Evolutionary conservation across 2,888 invertebrate genomes (phyloP).

Genomic region (Sceliomorpha sp.): DNA sequence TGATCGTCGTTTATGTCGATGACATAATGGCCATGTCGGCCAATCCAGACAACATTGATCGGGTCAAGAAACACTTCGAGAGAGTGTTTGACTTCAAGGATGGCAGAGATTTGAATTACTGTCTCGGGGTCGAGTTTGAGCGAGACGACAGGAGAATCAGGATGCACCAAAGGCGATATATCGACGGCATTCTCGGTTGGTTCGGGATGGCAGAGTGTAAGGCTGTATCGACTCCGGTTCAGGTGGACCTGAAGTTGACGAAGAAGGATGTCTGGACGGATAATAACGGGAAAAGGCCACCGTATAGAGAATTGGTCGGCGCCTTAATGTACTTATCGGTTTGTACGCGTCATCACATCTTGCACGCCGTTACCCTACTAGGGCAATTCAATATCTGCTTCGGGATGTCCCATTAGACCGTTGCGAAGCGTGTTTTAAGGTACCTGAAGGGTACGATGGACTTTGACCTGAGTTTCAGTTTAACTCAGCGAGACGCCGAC

Average conservation of each 20-base stretch:
- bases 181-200: slow-evolving; percentile 1
- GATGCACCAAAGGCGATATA: slow-evolving; percentile 16
- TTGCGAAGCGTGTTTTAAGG: neutral
- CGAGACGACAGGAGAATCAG: neutral
- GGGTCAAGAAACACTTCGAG: neutral
- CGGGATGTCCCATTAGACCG: neutral
- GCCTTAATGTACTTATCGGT: slow-evolving; percentile 41
- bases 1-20: slow-evolving; percentile 27
- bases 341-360: slow-evolving; percentile 38
- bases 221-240: slow-evolving; percentile 10
- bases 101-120: neutral
- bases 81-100: slow-evolving; percentile 18
- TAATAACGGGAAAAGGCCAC: slow-evolving; percentile 17
- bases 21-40: slow-evolving; percentile 22
- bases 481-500: neutral
- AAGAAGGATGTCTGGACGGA: slow-evolving; percentile 5
- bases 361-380: slow-evolving; percentile 32
- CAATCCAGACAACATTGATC: neutral
- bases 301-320: slow-evolving; percentile 36
- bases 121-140: slow-evolving; percentile 17
- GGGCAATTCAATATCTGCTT: slow-evolving; percentile 36
- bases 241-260: slow-evolving; percentile 10
- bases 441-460: slow-evolving; percentile 4
- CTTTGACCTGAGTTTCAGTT: neutral
- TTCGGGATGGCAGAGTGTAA: slow-evolving; percentile 25